Evolutionary conservation across 92 coral and sea anemone genomes (phyloP), one percentile per base, ranked within the genome.

Genomic region (Actinostola sp.): DNA sequence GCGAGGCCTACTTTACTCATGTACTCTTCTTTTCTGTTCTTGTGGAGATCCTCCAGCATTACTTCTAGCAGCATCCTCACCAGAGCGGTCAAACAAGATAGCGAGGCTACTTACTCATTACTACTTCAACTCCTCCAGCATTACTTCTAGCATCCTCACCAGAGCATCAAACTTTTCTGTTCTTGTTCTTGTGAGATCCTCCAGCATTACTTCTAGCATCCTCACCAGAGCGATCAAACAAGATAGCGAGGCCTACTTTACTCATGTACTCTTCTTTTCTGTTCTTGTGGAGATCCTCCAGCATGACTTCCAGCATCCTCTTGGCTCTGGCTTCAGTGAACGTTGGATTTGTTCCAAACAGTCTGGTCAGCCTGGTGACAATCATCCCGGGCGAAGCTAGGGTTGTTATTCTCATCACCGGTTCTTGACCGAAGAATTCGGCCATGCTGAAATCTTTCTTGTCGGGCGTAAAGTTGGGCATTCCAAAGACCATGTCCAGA

Each of bases 221-320:
- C 25, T 91, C 95, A 32, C 95, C 95, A 13, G 95, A 77, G 19
- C 93, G 93, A 46, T 89, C 90, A 71, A 84, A 89, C 67, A 89
- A 48, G 17, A 88, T 16, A 24, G 89, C 89, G 2, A 88, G 86
- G 10, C 93, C 93, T 24, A 84, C 89, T 15, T 45, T 76, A 49
- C 93, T 88, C 93, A 88, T 88, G 81, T 83, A 88, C 49, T 89
- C 93, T 44, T 89, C 93, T 46, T 89, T 89, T 41, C 87, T 79
- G 64, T 84, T 80, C 29, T 68, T 53, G 32, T 71, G 81, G 19
- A 89, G 86, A 76, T 89, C 89, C 71, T 84, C 81, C 63, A 84
- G 32, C 93, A 89, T 89, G 57, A 48, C 54, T 23, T 70, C 75
- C 43, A 21, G 44, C 93, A 88, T 88, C 73, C 78, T 84, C 34